Evolutionary conservation across 2,888 invertebrate genomes (phyloP).

Genomic region (Sacculina carcini): DNA sequence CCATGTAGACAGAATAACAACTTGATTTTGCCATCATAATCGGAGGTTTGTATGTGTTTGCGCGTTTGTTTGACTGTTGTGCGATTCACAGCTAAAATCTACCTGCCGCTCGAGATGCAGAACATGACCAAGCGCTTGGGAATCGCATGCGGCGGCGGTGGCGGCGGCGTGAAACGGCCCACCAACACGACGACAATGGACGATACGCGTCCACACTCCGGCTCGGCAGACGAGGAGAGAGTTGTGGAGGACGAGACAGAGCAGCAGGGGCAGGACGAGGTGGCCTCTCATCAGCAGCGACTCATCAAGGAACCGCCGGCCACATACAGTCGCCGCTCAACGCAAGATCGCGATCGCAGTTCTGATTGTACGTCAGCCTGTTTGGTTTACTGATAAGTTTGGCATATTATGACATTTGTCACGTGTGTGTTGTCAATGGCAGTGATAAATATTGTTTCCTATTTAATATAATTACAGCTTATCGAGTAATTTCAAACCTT

Average conservation of each 20-base stretch:
- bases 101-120: constrained; percentile 54
- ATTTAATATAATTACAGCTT: no score
- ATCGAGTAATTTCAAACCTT: no score
- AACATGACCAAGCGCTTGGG: constrained; percentile 23
- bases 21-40: neutral
- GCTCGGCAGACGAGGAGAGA: no score
- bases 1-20: neutral
- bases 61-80: neutral
- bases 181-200: constrained; percentile 3
- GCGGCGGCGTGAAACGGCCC: constrained; percentile 15
- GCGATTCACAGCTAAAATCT: constrained; percentile 20
- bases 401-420: no score
- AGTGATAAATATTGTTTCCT: no score
- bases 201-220: no score
- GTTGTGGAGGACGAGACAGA: no score
- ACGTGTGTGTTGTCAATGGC: no score
- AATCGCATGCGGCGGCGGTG: constrained; percentile 17
- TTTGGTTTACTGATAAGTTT: no score
- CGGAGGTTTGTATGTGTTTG: neutral
- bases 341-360: neutral
- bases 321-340: neutral
- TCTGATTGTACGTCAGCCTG: neutral
- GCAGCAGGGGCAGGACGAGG: no score
- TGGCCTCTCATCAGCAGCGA: no score
- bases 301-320: neutral